Conservation (phyloP, 1,140 invertebrate species). For the Aphidius ervi region DNA sequence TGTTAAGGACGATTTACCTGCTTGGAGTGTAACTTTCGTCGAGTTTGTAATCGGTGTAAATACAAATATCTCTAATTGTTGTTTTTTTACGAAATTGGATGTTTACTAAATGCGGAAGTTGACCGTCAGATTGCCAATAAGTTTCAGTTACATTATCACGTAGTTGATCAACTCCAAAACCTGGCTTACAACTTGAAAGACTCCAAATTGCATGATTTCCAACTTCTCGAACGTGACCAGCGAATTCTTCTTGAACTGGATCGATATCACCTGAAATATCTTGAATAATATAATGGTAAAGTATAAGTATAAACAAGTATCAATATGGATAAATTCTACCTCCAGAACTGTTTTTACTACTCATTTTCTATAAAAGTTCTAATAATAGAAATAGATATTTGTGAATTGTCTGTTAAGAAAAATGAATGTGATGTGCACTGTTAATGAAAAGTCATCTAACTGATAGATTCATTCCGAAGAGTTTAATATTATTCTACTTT, state of each 20-base stretch:
- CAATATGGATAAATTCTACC: too few species aligned
- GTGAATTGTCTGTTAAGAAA: too few species aligned
- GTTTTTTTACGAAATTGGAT: constrained; percentile 97
- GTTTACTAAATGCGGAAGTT: constrained; percentile 95
- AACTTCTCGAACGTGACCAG: constrained; percentile 84
- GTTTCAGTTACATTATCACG: constrained; percentile 93
- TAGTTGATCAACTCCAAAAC: constrained; percentile 96
- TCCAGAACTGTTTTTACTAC: too few species aligned
- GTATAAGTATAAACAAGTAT: too few species aligned
- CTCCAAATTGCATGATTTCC: constrained; percentile 97
- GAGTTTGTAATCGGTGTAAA: constrained; percentile 96
- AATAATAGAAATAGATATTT: too few species aligned
- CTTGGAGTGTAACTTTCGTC: constrained; percentile 99
- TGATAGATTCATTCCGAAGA: too few species aligned
- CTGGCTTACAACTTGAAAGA: constrained; percentile 96
- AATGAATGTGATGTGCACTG: too few species aligned
- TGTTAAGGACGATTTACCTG: constrained; percentile 50
- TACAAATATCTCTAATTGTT: constrained; percentile 90
- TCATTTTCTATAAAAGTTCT: too few species aligned
- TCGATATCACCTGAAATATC: constrained; percentile 51
- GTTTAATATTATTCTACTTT: too few species aligned
- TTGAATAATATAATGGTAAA: too few species aligned
- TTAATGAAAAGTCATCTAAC: too few species aligned
- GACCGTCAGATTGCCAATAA: constrained; percentile 99
- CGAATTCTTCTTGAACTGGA: constrained; percentile 68